Evolutionary conservation across 2,113 vertebrate genomes (phyloP), one percentile per base, ranked within the genome.

Genomic region (Coryphaenoides rupestris): DNA sequence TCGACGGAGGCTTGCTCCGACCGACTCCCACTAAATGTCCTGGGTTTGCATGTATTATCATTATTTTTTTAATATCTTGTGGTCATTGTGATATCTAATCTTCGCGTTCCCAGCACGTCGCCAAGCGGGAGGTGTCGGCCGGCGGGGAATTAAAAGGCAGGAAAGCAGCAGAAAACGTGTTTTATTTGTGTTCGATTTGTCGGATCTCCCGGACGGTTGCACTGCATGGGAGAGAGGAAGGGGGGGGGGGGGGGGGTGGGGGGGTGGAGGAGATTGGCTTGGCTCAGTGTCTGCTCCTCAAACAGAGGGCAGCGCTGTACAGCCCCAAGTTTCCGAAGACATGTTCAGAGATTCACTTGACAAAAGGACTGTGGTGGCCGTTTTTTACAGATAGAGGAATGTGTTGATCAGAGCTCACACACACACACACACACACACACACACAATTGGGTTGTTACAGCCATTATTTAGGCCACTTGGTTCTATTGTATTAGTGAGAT

Each of bases 131-230:
- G 71, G 88, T 86, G 86, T 88, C 86, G 81, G 84, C 78, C n/a
- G 86, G 79, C 74, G 87, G 80, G 87, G 86, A 86, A 90, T 91
- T 89, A 89, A 91, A 91, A 79, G 76, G 61, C 83, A 45, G 79
- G 82, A 84, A 88, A 73, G 66, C 84, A 85, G 80, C 46, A 40
- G 16, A 73, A 88, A 77, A 89, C 85, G 78, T 88, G 84, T 86
- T 81, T 75, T 80, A 76, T 89, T 92, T 90, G 91, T 92, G 84
- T 86, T 81, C 75, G 78, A 76, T 89, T 92, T 90, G 91, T 92
- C 92, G 88, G 86, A 90, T 90, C 88, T 86, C 88, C 91, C 91
- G 91, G 88, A 91, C 87, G 90, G 86, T 79, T 58, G 19, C 58
- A 59, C 21, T 40, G 26, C 76, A 84, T 82, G 87, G 62, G 33